A percentile compares a stretch with the other conserved stretches of the same genome.
These are phyloP conservation scores for Clostera curtula DNA, from an alignment of 2,888 invertebrate species.

Conservation along the genomic window DNA sequence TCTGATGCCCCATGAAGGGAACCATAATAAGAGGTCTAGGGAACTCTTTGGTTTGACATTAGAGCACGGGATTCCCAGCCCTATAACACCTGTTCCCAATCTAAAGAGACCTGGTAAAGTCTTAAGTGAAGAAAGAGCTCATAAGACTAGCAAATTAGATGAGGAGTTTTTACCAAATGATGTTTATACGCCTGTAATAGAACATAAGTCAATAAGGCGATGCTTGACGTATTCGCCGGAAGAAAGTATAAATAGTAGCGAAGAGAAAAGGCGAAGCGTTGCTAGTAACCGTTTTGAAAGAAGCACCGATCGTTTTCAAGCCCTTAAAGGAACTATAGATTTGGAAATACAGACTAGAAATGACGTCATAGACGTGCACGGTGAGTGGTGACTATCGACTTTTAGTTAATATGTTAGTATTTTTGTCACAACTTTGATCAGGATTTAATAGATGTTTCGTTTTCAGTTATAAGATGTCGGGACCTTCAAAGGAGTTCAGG, in stretches of 20 bases:
- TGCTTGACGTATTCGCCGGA: slow-evolving; percentile 77
- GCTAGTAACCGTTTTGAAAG: slow-evolving; percentile 60
- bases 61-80: slow-evolving; percentile 70
- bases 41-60: slow-evolving; percentile 62
- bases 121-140: slow-evolving; percentile 57
- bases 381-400: slow-evolving; percentile 76
- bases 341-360: slow-evolving; percentile 75
- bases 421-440: slow-evolving; percentile 5
- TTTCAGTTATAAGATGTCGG: slow-evolving; percentile 85
- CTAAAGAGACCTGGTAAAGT: slow-evolving; percentile 58
- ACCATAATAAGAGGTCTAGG: slow-evolving; percentile 42
- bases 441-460: slow-evolving; percentile 18
- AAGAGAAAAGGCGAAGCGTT: slow-evolving; percentile 70
- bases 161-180: slow-evolving; percentile 56
- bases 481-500: slow-evolving; percentile 81
- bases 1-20: slow-evolving; percentile 42
- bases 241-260: slow-evolving; percentile 66
- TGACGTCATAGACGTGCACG: slow-evolving; percentile 79
- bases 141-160: slow-evolving; percentile 69
- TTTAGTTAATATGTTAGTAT: slow-evolving; percentile 14
- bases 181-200: slow-evolving; percentile 59
- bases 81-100: slow-evolving; percentile 60
- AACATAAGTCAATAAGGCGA: slow-evolving; percentile 67
- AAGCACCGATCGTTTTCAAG: slow-evolving; percentile 50
- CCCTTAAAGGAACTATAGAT: slow-evolving; percentile 76